Evolutionary conservation across 2,888 invertebrate genomes (phyloP).

Genomic region (Nudaria mundana): DNA sequence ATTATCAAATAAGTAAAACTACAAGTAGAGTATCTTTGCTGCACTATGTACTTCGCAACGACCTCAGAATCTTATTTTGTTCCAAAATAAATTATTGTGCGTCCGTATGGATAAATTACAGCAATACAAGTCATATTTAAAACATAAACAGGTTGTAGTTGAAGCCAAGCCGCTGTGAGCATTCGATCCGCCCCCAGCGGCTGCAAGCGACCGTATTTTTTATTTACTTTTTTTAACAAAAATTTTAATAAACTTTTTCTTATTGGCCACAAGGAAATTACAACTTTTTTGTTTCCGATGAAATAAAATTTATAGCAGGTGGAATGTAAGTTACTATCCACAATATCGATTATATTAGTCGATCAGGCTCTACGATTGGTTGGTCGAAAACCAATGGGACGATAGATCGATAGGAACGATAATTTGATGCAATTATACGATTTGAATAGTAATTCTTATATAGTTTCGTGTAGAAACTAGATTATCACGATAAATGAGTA

Average conservation of each 20-base stretch:
- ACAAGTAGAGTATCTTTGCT: too few relatives aligned
- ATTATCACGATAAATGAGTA: constrained; percentile 40
- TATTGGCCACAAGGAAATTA: constrained; percentile 74
- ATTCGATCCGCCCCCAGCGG: constrained; percentile 68
- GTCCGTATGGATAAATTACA: constrained; percentile 14
- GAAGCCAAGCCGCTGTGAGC: constrained; percentile 52
- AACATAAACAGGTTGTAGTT: constrained; percentile 63
- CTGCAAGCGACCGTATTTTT: constrained; percentile 46
- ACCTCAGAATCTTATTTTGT: constrained; percentile 2
- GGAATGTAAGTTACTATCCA: constrained; percentile 51
- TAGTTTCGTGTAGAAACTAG: constrained; percentile 38
- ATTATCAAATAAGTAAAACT: too few relatives aligned
- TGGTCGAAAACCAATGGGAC: constrained; percentile 46
- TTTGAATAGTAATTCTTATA: constrained; percentile 21
- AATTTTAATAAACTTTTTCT: constrained; percentile 73
- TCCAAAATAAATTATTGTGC: constrained; percentile 15
- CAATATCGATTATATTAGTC: constrained; percentile 45
- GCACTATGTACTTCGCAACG: constrained; percentile 7
- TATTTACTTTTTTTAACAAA: constrained; percentile 57
- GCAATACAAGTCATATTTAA: constrained; percentile 40
- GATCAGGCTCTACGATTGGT: constrained; percentile 40
- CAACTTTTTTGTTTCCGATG: constrained; percentile 51
- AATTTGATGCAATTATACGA: constrained; percentile 28
- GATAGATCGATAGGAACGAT: constrained; percentile 38
- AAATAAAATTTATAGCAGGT: constrained; percentile 77